Base-by-base conservation (phyloP, 2,888 invertebrate genomes). In the Acleris emargana region DNA sequence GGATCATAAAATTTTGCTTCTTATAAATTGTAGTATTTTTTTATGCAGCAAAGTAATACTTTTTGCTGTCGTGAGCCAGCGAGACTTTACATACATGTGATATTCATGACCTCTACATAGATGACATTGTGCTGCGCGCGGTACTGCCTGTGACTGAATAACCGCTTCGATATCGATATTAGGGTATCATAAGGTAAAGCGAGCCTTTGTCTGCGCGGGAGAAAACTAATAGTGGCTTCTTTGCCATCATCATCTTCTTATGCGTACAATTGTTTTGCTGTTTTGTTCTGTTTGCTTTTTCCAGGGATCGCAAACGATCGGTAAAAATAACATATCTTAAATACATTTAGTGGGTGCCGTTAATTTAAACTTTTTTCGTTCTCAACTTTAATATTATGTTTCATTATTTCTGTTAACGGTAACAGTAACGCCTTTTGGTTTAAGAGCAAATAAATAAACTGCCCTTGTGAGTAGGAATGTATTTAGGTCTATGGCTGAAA, bases 181-280 rank as follows among this genome's bases (percentile, higher is more conserved):
- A 43, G 43, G 43, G 13, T 43, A 13, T 18, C 47, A 49, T 13
- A 49, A 73, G 17, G 45, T 17, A 45, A 45, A 17, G 17, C 45
- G 16, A 45, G n/a, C n/a, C 82, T 81, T 83, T 84, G 82, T 81
- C 86, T 49, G 17, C 49, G 5, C 13, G 49, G 49, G 84, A 86
- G 87, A 84, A 89, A 89, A 88, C 87, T 87, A 89, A 90, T 87
- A 90, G 86, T 82, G 81, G 81, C 78, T 83, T 80, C 83, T 82
- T 83, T 79, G 74, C 73, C 76, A 78, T 77, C 79, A 74, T 79
- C 76, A 78, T 77, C 79, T 74, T 79, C 80, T 81, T 85, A 84
- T 45, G 43, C 11, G 25, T 43, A 25, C 84, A 81, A 82, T 82
- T 84, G 83, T 86, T 88, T 88, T 83, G 84, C 81, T 79, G 81